phyloP scores from a whole-genome alignment of 2,113 vertebrate genomes.

The Onychostoma macrolepis region DNA sequence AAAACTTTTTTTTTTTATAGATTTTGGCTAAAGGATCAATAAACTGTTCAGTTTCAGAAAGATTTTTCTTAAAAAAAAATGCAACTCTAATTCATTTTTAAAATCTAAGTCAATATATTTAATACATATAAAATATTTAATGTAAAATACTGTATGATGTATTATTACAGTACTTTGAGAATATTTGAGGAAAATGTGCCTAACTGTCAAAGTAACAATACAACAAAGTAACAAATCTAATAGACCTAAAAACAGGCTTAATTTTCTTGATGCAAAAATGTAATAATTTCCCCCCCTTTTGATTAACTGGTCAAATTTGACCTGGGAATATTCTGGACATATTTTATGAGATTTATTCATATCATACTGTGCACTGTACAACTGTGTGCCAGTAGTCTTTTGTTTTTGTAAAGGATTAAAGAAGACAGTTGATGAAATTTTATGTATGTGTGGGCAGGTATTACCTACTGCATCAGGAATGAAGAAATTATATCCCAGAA shows the following conservation, averaged over 20 bases:
- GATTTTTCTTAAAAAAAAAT: too few relatives aligned
- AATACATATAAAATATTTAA: not conserved
- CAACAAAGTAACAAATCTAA: not conserved
- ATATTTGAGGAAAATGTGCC: not conserved
- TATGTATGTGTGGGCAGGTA: slow-evolving; percentile 45
- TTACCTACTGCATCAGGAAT: slow-evolving; percentile 91
- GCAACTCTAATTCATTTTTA: not conserved
- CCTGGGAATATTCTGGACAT: not conserved
- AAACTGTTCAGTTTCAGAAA: too few relatives aligned
- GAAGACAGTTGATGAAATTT: not conserved
- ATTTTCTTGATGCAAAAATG: not conserved
- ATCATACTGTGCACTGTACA: not conserved
- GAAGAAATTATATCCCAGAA: slow-evolving; percentile 92
- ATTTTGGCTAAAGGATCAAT: too few relatives aligned
- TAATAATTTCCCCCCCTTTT: not conserved
- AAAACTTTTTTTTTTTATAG: too few relatives aligned
- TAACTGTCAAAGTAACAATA: not conserved
- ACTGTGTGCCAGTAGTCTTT: not conserved
- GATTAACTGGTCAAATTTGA: not conserved
- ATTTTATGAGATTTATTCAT: not conserved
- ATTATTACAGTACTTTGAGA: not conserved
- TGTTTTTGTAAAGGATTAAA: not conserved
- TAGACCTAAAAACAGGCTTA: not conserved
- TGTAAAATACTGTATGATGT: too few relatives aligned
- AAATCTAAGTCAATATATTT: not conserved